phyloP scores from a whole-genome alignment of 2,113 vertebrate genomes.

The Neolamprologus kungweensis region DNA sequence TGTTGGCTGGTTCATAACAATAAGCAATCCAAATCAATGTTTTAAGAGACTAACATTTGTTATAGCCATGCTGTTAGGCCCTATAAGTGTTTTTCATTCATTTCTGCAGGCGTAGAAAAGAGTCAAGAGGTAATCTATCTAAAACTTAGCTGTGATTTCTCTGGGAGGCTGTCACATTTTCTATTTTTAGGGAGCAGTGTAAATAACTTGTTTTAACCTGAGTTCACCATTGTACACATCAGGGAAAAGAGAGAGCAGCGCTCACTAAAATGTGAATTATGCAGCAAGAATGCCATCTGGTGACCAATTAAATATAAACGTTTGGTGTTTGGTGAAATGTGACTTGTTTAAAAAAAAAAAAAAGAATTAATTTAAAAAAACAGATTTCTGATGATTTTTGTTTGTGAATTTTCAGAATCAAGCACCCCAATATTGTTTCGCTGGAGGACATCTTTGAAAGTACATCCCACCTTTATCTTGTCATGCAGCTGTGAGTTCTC shows the following conservation, averaged over 20 bases:
- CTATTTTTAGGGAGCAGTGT: neutral
- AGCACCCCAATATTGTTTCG: constrained; percentile 93
- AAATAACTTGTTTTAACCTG: neutral
- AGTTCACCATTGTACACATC: neutral
- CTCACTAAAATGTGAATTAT: neutral
- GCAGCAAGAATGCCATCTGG: constrained; percentile 50
- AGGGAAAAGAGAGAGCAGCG: neutral
- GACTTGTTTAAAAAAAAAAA: neutral
- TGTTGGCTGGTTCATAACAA: neutral
- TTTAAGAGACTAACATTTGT: neutral
- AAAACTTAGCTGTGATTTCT: neutral
- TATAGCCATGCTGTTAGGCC: neutral
- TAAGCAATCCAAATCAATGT: neutral
- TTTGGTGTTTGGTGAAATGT: neutral
- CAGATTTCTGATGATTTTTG: neutral
- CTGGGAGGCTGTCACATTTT: neutral
- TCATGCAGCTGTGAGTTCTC: constrained; percentile 95
- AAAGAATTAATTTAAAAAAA: fast-evolving
- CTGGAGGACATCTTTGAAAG: constrained; percentile 98
- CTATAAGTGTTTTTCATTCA: neutral
- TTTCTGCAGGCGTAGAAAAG: neutral
- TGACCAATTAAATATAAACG: neutral
- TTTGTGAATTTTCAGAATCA: constrained; percentile 75
- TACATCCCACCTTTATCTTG: constrained; percentile 90
- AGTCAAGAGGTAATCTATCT: neutral